Evolutionary conservation across 37 sponge, comb jelly and placozoan species (phyloP), one percentile per base, ranked within the genome.

Genomic region (Crambe crambe): DNA sequence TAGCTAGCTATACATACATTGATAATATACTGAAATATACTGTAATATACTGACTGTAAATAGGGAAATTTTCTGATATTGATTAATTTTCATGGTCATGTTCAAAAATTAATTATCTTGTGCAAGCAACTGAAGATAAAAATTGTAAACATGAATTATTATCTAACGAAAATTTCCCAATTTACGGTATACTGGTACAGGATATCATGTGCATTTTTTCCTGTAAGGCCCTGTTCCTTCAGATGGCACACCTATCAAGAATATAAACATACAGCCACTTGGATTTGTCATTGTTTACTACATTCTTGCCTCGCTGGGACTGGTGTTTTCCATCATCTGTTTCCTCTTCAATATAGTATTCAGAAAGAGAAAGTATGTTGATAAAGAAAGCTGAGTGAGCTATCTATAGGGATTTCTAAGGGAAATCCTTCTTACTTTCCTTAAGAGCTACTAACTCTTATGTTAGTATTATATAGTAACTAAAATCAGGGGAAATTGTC

Each of bases 301-400:
- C 36, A 68, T 44, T n/a, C 39, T 66, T 21, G 68, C 84, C 9
- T 6, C 57, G 35, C n/a, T 40, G 40, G 84, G 84, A 15, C 12
- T 68, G 8, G 17, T 75, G 3, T 83, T 83, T 75, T 63, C 54
- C 30, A 6, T 66, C 8, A 37, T 75, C 34, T 83, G 84, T 37
- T 42, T 64, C 21, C 27, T 67, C 37, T 83, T 83, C 69, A 83
- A 68, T 42, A 44, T 67, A 44, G 29, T 75, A 4, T 83, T 47
- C 51, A 6, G 51, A 12, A 47, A 47, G 51, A 47, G 51, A 47
- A 47, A 12, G 51, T 47, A 12, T 47, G 51, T n/a, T n/a, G n/a
- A n/a, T n/a, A n/a, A n/a, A n/a, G n/a, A n/a, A n/a, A n/a, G n/a
- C n/a, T n/a, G n/a, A n/a, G n/a, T n/a, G n/a, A n/a, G n/a, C n/a